Evolutionary conservation across 2,888 invertebrate genomes (phyloP).

Genomic region (Proisotoma minuta): DNA sequence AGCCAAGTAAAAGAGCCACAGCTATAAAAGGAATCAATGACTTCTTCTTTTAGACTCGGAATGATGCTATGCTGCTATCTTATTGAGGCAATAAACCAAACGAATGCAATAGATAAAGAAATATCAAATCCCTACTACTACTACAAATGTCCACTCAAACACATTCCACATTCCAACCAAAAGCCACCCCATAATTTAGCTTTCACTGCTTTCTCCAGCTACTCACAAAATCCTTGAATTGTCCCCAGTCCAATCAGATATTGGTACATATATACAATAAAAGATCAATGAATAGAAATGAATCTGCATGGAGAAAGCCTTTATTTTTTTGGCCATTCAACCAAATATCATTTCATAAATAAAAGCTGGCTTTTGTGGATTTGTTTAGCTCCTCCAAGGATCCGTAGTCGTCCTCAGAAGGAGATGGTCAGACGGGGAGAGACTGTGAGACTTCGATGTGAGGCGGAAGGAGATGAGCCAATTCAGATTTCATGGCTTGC

Average conservation of each 20-base stretch:
- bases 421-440: conserved; percentile 48
- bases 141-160: too few relatives aligned
- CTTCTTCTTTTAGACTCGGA: neutral
- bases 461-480: conserved; percentile 49
- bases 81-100: conserved; percentile 14
- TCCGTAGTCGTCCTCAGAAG: conserved; percentile 41
- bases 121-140: conserved; percentile 1
- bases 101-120: neutral
- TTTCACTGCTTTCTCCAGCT: too few relatives aligned
- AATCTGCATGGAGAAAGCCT: neutral
- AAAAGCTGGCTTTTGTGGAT: neutral
- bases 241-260: too few relatives aligned
- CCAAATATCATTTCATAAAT: neutral
- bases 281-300: neutral
- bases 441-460: conserved; percentile 49
- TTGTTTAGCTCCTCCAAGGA: conserved; percentile 33
- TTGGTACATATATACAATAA: too few relatives aligned
- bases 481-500: conserved; percentile 48
- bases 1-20: neutral
- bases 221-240: too few relatives aligned
- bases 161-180: too few relatives aligned
- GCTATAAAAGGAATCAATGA: neutral
- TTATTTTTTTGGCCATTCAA: neutral
- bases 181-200: too few relatives aligned
- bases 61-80: neutral